phyloP scores from a whole-genome alignment of 2,113 vertebrate species.

The Parus major region DNA sequence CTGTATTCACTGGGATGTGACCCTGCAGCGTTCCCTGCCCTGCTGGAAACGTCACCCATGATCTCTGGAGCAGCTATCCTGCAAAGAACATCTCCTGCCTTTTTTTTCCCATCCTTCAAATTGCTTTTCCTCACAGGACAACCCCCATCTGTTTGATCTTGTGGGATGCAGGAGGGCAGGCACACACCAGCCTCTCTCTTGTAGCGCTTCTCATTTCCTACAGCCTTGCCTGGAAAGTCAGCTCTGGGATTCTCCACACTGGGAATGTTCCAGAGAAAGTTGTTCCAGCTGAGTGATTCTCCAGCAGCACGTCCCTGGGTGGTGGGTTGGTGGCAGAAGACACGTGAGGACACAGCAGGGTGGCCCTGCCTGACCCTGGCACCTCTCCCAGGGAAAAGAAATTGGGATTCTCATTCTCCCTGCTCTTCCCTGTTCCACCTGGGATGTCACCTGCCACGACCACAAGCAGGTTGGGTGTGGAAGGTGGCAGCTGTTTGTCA shows the following conservation, averaged over 20 bases:
- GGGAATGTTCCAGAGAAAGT: background rate
- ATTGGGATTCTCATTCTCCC: background rate
- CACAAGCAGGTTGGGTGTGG: accelerated
- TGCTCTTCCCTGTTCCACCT: background rate
- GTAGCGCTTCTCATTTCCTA: background rate
- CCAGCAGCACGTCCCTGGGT: accelerated
- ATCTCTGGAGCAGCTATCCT: background rate
- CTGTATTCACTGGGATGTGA: background rate
- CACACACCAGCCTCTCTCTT: accelerated
- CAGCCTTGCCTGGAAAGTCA: background rate
- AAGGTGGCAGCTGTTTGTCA: background rate
- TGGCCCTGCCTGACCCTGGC: background rate
- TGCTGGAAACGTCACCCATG: conserved; percentile 19
- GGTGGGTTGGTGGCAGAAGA: background rate
- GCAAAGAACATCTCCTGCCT: background rate
- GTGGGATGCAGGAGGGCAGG: background rate
- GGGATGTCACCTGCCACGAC: background rate
- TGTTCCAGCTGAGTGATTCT: background rate
- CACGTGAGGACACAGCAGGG: accelerated
- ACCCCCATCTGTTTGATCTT: background rate
- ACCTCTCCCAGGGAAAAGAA: background rate
- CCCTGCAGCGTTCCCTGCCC: background rate
- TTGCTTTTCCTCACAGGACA: background rate
- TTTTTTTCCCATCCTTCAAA: accelerated
- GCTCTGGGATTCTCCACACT: accelerated